phyloP scores from a whole-genome alignment of 2,797 vertebrate species.

The Ceryle rudis region DNA sequence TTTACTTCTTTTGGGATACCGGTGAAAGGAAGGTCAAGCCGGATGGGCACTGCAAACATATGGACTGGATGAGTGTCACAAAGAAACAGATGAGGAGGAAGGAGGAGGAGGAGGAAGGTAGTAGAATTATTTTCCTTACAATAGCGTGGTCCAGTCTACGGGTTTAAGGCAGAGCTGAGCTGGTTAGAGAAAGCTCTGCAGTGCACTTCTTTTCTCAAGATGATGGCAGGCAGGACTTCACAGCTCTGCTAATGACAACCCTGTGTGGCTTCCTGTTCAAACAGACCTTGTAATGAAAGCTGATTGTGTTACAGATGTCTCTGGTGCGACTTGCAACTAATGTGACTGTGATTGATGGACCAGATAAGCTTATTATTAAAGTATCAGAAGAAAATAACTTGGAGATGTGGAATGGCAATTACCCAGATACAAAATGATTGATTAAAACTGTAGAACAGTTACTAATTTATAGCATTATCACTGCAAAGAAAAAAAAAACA shows the following conservation, averaged over 20 bases:
- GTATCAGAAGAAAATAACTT: constrained; percentile 68
- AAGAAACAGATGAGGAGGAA: not conserved
- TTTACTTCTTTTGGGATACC: not conserved
- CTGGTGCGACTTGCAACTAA: constrained; percentile 57
- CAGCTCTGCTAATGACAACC: not conserved
- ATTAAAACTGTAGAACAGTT: constrained; percentile 72
- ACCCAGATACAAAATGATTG: constrained; percentile 67
- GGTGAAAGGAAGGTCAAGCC: not conserved
- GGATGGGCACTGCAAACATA: not conserved
- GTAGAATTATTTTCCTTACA: not conserved
- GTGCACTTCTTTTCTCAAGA: not conserved
- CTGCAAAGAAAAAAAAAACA: constrained; percentile 31
- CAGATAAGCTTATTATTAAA: constrained; percentile 73
- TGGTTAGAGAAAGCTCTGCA: not conserved
- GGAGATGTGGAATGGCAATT: constrained; percentile 71
- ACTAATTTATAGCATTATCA: constrained; percentile 66
- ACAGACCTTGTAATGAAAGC: not conserved
- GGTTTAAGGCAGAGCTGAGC: not conserved
- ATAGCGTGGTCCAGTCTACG: fast-evolving
- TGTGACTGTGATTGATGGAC: constrained; percentile 68
- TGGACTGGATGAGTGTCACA: not conserved
- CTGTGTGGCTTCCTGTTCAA: not conserved
- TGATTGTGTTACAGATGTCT: constrained; percentile 50
- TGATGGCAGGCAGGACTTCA: not conserved
- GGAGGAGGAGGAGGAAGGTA: not conserved